Percentiles rank a stretch among this genome's conserved stretches.
These are phyloP conservation scores for Chymomyza fuscimana DNA, from an alignment of 2,888 invertebrate species.

Conservation along the genomic window DNA sequence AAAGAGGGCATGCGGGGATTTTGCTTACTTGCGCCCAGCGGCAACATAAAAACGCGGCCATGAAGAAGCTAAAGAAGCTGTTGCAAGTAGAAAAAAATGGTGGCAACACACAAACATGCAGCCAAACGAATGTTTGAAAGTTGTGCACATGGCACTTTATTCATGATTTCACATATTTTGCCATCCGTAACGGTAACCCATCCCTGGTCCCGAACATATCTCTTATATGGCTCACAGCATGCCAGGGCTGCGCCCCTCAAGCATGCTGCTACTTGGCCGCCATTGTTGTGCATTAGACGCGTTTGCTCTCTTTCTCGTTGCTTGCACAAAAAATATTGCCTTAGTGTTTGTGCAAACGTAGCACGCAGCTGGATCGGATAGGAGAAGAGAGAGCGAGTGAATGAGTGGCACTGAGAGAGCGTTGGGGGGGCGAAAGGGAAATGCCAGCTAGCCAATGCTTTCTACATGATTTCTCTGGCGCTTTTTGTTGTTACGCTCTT, in stretches of 20 bases:
- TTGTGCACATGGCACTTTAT: conserved; percentile 75
- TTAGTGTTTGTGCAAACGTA: conserved; percentile 56
- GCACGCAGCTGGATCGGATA: not conserved
- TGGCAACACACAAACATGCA: conserved; percentile 14
- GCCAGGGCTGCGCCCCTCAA: not conserved
- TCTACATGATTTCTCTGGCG: conserved; percentile 66
- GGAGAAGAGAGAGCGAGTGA: not conserved
- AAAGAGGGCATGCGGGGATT: conserved; percentile 30
- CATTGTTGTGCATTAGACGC: conserved; percentile 65
- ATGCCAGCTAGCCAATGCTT: conserved; percentile 44
- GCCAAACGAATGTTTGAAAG: conserved; percentile 52
- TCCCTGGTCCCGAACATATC: not conserved
- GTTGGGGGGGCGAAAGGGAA: not conserved
- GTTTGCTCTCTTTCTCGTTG: conserved; percentile 40
- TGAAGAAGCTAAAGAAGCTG: conserved; percentile 38
- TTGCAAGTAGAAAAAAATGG: conserved; percentile 13
- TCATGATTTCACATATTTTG: conserved; percentile 75
- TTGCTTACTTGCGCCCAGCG: conserved; percentile 18
- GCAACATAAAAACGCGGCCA: conserved; percentile 30
- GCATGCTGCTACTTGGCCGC: conserved; percentile 20
- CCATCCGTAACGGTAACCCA: conserved; percentile 20
- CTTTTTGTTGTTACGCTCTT: conserved; percentile 45
- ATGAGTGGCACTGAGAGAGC: not conserved
- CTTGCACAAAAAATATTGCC: conserved; percentile 64
- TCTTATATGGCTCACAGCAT: conserved; percentile 1